phyloP scores from a whole-genome alignment of 2,888 invertebrate genomes.

The Thelaira solivaga region DNA sequence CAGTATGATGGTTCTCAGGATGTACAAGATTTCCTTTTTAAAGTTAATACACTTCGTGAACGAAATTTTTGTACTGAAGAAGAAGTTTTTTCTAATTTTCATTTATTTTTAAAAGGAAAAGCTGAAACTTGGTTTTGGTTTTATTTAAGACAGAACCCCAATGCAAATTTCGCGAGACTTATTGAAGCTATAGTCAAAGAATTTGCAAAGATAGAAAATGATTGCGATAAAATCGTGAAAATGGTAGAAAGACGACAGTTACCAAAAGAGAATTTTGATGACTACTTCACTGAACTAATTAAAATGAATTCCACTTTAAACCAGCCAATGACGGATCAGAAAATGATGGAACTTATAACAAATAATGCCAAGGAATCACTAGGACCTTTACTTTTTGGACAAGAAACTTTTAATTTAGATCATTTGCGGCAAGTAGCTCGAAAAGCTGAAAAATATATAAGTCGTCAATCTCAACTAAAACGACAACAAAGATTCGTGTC shows the following conservation, averaged over 20 bases:
- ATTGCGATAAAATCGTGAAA: slow-evolving; percentile 33
- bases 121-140: slow-evolving; percentile 37
- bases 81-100: no score
- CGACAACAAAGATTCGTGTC: background rate
- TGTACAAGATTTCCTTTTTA: no score
- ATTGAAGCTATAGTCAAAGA: slow-evolving; percentile 25
- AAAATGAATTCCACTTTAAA: background rate
- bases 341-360: slow-evolving; percentile 15
- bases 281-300: background rate
- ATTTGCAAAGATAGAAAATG: slow-evolving; percentile 37
- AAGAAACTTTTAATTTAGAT: background rate
- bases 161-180: background rate
- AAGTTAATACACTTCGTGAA: no score
- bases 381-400: background rate
- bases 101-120: no score
- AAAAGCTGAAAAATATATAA: background rate
- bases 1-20: no score
- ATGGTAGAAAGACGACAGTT: slow-evolving; percentile 32
- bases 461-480: background rate
- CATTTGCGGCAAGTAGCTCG: background rate
- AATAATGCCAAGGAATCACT: slow-evolving; percentile 3
- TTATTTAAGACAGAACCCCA: background rate
- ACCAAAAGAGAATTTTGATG: slow-evolving; percentile 41
- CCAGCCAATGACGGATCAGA: slow-evolving; percentile 5
- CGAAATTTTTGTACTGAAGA: no score